A percentile compares a stretch with the other conserved stretches of the same genome.
These are phyloP conservation scores for Augiades crinisus DNA, from an alignment of 2,888 invertebrate genomes.

Conservation along the genomic window DNA sequence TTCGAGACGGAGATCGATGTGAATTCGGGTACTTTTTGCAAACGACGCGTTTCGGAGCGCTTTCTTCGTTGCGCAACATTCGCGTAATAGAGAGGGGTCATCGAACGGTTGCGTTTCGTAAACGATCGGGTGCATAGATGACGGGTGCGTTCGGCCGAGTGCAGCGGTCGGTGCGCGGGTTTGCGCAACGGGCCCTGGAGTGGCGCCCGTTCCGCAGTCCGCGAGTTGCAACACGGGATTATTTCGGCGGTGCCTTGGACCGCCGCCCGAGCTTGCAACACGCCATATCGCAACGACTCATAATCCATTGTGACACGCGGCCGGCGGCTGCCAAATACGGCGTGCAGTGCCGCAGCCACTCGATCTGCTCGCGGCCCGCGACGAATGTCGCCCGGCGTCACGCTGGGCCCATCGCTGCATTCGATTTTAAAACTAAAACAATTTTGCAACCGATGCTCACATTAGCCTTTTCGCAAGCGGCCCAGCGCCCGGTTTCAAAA, in stretches of 20 bases:
- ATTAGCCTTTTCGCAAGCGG: conserved; percentile 81
- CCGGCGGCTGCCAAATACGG: conserved; percentile 71
- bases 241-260: conserved; percentile 78
- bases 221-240: conserved; percentile 77
- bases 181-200: conserved; percentile 72
- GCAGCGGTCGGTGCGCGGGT: conserved; percentile 57
- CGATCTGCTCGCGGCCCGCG: conserved; percentile 65
- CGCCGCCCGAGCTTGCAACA: conserved; percentile 78
- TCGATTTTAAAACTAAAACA: conserved; percentile 77
- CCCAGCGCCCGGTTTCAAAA: conserved; percentile 78
- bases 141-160: conserved; percentile 47
- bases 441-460: conserved; percentile 81
- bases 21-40: conserved; percentile 74
- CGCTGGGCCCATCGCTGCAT: conserved; percentile 46
- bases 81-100: conserved; percentile 69
- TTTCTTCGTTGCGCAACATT: conserved; percentile 78
- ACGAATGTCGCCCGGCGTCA: conserved; percentile 40
- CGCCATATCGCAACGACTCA: conserved; percentile 79
- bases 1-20: conserved; percentile 69
- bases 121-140: conserved; percentile 46
- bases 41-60: conserved; percentile 67
- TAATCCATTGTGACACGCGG: conserved; percentile 71
- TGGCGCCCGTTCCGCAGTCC: conserved; percentile 75
- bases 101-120: conserved; percentile 66
- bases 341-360: conserved; percentile 51